Base-by-base conservation (phyloP, 1,140 invertebrate genomes). In the Drosophila takahashii region DNA sequence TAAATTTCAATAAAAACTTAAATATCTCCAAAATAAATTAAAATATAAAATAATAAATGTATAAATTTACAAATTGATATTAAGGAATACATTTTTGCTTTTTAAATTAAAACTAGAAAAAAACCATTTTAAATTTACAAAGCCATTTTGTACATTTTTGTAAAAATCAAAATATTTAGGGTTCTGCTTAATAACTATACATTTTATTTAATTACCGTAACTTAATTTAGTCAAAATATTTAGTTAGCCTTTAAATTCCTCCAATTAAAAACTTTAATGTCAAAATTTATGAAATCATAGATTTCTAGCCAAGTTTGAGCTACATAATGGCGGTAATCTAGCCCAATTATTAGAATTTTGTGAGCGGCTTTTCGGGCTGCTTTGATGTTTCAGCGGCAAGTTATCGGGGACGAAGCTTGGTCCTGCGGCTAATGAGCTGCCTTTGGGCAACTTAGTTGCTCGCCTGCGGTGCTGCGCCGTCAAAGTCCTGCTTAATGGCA, bases 401-500 rank as follows among this genome's bases (percentile, higher is more conserved):
- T 70, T 70, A 48, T 56, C 18, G 34, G 10, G 27, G 8, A n/a
- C n/a, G 18, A 42, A 56, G 36, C 48, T 56, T 65, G 7, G 22
- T 42, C 34, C 32, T 15, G 15, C 26, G 65, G 64, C 67, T 70
- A 69, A 70, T 70, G 51, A 70, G 67, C 34, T 47, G 41, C 51
- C 48, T 32, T 57, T 39, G 18, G 67, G 27, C 42, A 67, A 70
- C 64, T 48, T 39, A 41, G 42, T 11, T 10, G 53, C 34, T 18
- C 26, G 27, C 48, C 66, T 34, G 66, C 18, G 66, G 64, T 32
- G 62, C 7, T 15, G 18, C 48, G 48, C 32, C 47, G 64, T 57
- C 67, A 70, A 70, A 70, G 67, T 37, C 47, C 41, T 15, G 32
- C 32, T 27, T 57, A 70, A 70, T 70, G 64, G 16, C 67, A 70